Evolutionary conservation across 1,140 invertebrate genomes (phyloP).

Genomic region (Brevipalpus yothersi): DNA sequence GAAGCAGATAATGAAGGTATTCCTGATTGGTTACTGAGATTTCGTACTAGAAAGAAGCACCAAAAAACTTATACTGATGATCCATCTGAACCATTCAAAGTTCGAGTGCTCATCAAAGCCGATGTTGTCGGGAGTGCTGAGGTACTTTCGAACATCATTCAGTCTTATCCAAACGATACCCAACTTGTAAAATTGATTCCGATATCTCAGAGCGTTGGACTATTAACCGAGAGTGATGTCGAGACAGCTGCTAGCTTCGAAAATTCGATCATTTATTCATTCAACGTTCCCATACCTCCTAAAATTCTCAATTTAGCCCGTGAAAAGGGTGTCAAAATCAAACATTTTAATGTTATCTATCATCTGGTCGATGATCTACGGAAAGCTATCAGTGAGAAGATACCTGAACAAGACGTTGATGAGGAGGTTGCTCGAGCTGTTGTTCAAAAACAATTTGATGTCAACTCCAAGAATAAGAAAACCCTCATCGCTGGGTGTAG

Average conservation of each 20-base stretch:
- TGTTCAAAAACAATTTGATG: conserved; percentile 54
- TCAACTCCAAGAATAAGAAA: conserved; percentile 50
- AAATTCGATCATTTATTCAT: conserved; percentile 44
- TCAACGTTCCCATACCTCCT: conserved; percentile 36
- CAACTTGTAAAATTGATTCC: conserved; percentile 45
- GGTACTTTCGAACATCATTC: conserved; percentile 70
- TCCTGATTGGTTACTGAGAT: not conserved
- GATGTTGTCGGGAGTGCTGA: conserved; percentile 78
- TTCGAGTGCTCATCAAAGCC: conserved; percentile 14
- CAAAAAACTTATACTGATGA: conserved; percentile 1
- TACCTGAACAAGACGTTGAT: conserved; percentile 45
- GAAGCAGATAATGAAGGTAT: not conserved
- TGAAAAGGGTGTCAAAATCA: conserved; percentile 31
- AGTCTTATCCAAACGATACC: conserved; percentile 49
- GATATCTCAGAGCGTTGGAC: conserved; percentile 68
- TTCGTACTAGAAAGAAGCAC: not conserved
- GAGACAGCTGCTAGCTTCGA: conserved; percentile 37
- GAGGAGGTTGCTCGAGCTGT: conserved; percentile 57
- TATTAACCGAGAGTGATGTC: conserved; percentile 52
- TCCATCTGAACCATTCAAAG: conserved; percentile 2
- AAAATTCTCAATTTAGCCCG: conserved; percentile 26
- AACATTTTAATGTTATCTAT: conserved; percentile 63
- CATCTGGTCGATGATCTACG: conserved; percentile 67
- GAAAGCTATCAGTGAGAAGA: conserved; percentile 39
- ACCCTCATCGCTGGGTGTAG: conserved; percentile 63